phyloP scores from a whole-genome alignment of 2,113 vertebrate genomes.

The Pseudorectes ferrugineus region DNA sequence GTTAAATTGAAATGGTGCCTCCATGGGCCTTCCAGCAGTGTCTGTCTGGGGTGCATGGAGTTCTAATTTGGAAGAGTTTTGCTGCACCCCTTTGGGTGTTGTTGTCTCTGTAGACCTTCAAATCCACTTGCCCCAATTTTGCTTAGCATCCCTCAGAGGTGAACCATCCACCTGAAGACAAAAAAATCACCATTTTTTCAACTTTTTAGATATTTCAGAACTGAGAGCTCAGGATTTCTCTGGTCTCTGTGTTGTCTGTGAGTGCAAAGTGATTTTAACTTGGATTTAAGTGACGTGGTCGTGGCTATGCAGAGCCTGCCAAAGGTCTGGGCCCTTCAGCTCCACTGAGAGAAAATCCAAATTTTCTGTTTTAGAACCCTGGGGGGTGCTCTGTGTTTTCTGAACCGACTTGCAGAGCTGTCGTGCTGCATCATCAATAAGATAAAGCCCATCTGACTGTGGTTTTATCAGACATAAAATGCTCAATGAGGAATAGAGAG shows the following conservation, averaged over 20 bases:
- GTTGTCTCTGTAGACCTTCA: neutral
- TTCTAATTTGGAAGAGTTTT: neutral
- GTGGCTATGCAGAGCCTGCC: neutral
- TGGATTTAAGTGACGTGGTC: rapidly evolving
- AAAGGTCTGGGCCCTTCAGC: no score
- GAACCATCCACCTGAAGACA: neutral
- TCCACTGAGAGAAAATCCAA: rapidly evolving
- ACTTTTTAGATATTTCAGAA: neutral
- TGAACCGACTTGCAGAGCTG: neutral
- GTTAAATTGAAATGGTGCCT: neutral
- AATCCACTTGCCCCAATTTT: neutral
- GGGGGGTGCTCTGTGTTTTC: neutral
- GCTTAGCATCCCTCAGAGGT: neutral
- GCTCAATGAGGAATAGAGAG: neutral
- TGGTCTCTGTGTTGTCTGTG: neutral
- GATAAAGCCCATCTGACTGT: neutral
- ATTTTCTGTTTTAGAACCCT: neutral
- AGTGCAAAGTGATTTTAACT: neutral
- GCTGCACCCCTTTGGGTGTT: neutral
- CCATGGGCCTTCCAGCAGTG: rapidly evolving
- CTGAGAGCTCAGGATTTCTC: neutral
- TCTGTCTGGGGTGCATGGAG: neutral
- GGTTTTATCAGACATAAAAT: neutral
- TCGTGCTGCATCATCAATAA: neutral
- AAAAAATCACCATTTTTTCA: neutral